Conservation (phyloP, 1,140 invertebrate species). For the Drosophila rhopaloa region DNA sequence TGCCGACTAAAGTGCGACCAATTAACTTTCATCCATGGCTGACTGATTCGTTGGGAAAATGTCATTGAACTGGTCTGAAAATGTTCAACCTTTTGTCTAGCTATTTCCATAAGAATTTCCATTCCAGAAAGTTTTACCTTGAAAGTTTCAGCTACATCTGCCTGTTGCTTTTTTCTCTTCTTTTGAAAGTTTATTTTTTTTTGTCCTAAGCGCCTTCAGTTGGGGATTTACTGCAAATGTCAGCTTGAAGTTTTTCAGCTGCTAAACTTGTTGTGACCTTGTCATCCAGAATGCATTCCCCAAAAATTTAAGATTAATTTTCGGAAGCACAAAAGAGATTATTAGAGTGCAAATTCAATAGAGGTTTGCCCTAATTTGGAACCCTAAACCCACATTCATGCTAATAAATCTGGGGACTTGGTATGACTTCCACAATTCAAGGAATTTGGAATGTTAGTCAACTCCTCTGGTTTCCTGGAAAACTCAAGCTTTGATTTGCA, state of each 20-base stretch:
- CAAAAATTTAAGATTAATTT: not conserved
- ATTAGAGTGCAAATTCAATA: no score
- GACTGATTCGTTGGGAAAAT: not conserved
- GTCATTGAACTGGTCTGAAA: conserved; percentile 15
- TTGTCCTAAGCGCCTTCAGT: not conserved
- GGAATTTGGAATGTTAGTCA: not conserved
- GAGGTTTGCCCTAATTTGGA: not conserved
- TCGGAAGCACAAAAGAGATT: not conserved
- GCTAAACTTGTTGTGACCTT: conserved; percentile 4
- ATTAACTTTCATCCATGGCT: conserved; percentile 8
- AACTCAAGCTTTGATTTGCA: conserved; percentile 6
- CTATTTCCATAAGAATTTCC: conserved; percentile 28
- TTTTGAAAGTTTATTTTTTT: conserved; percentile 14
- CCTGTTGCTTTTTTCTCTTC: not conserved
- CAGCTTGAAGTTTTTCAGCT: conserved; percentile 5
- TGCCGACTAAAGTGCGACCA: conserved; percentile 13
- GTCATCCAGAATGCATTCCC: not conserved
- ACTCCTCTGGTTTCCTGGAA: not conserved
- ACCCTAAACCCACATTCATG: not conserved
- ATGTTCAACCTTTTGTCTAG: conserved; percentile 3
- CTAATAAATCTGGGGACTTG: not conserved
- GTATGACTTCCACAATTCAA: conserved; percentile 1
- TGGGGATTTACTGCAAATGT: conserved; percentile 20
- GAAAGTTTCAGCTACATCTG: conserved; percentile 26
- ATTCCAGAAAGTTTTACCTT: conserved; percentile 15